Conservation (phyloP, 2,797 vertebrate species). For the Gallinago solitaria region DNA sequence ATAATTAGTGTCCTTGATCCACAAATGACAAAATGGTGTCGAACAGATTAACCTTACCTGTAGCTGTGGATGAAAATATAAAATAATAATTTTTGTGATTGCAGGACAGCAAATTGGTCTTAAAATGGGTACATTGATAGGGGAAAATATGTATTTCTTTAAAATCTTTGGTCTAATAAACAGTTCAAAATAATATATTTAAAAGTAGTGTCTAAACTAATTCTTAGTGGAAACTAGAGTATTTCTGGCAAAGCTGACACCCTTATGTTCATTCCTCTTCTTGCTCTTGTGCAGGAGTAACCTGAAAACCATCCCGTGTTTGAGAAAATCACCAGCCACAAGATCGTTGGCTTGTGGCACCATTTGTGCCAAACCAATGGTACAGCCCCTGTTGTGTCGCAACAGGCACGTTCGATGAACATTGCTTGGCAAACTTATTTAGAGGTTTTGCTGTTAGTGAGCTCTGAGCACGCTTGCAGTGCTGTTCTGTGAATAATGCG, state of each 20-base stretch:
- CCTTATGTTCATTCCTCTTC: background rate
- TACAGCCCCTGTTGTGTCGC: background rate
- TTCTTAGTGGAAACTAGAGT: background rate
- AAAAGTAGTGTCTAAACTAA: background rate
- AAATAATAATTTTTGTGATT: background rate
- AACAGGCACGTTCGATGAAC: background rate
- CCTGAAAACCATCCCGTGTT: background rate
- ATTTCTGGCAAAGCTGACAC: background rate
- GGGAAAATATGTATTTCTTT: background rate
- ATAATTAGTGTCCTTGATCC: background rate
- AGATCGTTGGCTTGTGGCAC: background rate
- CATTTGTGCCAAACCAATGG: rapidly evolving
- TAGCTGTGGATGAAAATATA: background rate
- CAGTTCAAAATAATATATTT: background rate
- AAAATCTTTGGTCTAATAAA: background rate
- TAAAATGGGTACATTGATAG: background rate
- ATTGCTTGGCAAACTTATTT: background rate
- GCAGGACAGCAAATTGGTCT: background rate
- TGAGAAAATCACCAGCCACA: background rate
- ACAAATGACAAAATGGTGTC: background rate
- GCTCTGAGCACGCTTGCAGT: background rate
- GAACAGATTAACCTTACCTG: background rate
- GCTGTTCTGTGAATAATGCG: background rate
- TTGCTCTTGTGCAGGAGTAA: background rate
- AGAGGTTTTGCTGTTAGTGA: background rate